Evolutionary conservation across 1,140 invertebrate species (phyloP).

Genomic region (Plectrocnemia conspersa): DNA sequence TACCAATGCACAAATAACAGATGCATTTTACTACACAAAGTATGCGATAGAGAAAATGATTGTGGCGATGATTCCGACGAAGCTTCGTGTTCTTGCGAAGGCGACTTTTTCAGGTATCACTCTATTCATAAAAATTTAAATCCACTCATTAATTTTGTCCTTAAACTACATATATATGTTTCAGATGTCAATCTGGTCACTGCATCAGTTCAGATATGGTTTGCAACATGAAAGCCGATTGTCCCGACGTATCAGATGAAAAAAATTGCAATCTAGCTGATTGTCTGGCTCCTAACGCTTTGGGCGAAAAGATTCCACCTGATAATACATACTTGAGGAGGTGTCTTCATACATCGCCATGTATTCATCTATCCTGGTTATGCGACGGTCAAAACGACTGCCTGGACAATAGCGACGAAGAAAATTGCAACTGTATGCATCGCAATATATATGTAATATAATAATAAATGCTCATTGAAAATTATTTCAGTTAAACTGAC

Average conservation of each 20-base stretch:
- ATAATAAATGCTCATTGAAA: not conserved
- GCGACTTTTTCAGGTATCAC: slow-evolving; percentile 42
- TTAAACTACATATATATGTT: not conserved
- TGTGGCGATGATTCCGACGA: slow-evolving; percentile 85
- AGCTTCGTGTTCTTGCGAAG: slow-evolving; percentile 54
- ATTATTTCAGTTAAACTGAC: not conserved
- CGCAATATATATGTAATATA: not conserved
- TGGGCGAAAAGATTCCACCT: slow-evolving; percentile 20
- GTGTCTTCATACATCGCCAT: slow-evolving; percentile 32
- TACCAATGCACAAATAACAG: slow-evolving; percentile 60
- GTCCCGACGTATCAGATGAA: slow-evolving; percentile 61
- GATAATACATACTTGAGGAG: slow-evolving; percentile 6
- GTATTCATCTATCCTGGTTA: slow-evolving; percentile 51
- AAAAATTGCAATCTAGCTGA: slow-evolving; percentile 37
- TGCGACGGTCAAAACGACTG: slow-evolving; percentile 70
- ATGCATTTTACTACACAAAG: slow-evolving; percentile 57
- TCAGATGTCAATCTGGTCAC: slow-evolving; percentile 53
- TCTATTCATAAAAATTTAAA: no score
- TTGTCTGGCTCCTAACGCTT: slow-evolving; percentile 35
- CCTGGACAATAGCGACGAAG: slow-evolving; percentile 59
- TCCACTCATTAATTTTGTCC: not conserved
- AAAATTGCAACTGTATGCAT: slow-evolving; percentile 36
- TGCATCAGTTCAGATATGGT: slow-evolving; percentile 57
- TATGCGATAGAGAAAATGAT: slow-evolving; percentile 76
- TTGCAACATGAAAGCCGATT: slow-evolving; percentile 66